Percentiles rank a stretch among this genome's conserved stretches.
These are phyloP conservation scores for Portevinia maculata DNA, from an alignment of 2,888 invertebrate genomes.

Conservation along the genomic window DNA sequence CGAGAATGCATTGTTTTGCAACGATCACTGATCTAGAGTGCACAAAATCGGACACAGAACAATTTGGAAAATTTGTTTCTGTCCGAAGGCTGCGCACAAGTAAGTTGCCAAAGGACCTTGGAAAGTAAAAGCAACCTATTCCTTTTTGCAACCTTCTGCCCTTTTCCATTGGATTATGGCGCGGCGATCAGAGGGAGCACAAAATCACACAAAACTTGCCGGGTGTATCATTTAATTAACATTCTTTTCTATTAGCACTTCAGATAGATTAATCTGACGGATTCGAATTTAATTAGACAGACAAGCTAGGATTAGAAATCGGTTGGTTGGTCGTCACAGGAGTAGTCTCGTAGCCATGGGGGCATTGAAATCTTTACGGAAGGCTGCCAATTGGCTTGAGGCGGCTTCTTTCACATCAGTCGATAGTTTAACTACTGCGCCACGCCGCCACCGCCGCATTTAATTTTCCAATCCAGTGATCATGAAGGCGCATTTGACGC, in stretches of 20 bases:
- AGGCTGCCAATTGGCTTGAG: slow-evolving; percentile 45
- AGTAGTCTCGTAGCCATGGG: slow-evolving; percentile 1
- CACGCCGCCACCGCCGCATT: slow-evolving; percentile 35
- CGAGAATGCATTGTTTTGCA: slow-evolving; percentile 23
- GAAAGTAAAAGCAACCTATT: slow-evolving; percentile 56
- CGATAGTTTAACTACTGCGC: slow-evolving; percentile 34
- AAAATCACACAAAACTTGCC: background rate
- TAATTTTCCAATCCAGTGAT: slow-evolving; percentile 68
- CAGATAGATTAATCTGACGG: slow-evolving; percentile 58
- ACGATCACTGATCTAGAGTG: slow-evolving; percentile 6
- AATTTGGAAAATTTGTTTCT: slow-evolving; percentile 56
- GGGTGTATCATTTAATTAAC: slow-evolving; percentile 65
- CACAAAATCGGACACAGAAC: slow-evolving; percentile 27
- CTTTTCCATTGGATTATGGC: slow-evolving; percentile 7
- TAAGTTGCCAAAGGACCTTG: slow-evolving; percentile 49
- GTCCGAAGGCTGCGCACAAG: slow-evolving; percentile 14
- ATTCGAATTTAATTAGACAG: slow-evolving; percentile 69
- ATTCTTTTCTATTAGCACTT: slow-evolving; percentile 71
- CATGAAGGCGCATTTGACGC: slow-evolving; percentile 41
- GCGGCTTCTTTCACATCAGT: slow-evolving; percentile 68
- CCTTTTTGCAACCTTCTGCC: slow-evolving; percentile 16
- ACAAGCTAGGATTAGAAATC: slow-evolving; percentile 59
- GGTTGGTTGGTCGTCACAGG: slow-evolving; percentile 38
- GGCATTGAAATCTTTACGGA: slow-evolving; percentile 48
- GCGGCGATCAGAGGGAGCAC: background rate